A percentile compares a stretch with the other conserved stretches of the same genome.
These are phyloP conservation scores for Zaprionus taronus DNA, from an alignment of 1,140 invertebrate species.

Conservation along the genomic window DNA sequence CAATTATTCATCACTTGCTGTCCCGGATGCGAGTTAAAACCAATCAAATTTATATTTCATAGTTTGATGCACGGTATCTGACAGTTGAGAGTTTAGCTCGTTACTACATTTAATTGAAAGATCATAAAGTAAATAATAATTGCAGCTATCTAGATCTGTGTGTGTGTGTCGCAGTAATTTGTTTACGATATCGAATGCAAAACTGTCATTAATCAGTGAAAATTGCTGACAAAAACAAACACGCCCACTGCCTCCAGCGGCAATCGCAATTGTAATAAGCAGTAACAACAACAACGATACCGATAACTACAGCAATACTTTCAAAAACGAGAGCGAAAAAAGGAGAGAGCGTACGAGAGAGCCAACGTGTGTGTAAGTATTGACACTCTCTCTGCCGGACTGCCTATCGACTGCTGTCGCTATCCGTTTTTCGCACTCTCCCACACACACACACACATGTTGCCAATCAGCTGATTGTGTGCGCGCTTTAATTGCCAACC, in stretches of 20 bases:
- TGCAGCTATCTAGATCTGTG: constrained; percentile 4
- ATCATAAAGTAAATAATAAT: constrained; percentile 53
- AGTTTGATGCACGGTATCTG: not conserved
- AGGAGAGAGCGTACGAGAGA: not conserved
- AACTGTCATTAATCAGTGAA: constrained; percentile 60
- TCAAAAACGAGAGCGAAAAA: constrained; percentile 10
- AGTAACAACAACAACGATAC: constrained; percentile 15
- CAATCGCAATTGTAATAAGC: constrained; percentile 39
- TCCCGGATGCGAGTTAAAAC: constrained; percentile 31
- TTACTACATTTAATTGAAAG: constrained; percentile 54
- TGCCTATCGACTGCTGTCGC: not conserved
- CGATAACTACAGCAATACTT: constrained; percentile 8
- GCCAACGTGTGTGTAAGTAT: not conserved
- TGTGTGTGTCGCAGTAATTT: constrained; percentile 43
- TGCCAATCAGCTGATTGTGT: constrained; percentile 6
- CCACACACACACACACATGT: constrained; percentile 10
- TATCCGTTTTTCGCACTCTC: not conserved
- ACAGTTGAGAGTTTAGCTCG: not conserved
- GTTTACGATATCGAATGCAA: constrained; percentile 53
- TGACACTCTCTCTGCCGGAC: not conserved
- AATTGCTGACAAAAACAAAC: constrained; percentile 62
- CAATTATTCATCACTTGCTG: constrained; percentile 52
- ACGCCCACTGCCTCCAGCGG: constrained; percentile 35
- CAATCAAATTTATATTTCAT: constrained; percentile 4
- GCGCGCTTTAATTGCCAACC: constrained; percentile 35